phyloP scores from a whole-genome alignment of 2,797 vertebrate species.

The Hippocampus kuda region DNA sequence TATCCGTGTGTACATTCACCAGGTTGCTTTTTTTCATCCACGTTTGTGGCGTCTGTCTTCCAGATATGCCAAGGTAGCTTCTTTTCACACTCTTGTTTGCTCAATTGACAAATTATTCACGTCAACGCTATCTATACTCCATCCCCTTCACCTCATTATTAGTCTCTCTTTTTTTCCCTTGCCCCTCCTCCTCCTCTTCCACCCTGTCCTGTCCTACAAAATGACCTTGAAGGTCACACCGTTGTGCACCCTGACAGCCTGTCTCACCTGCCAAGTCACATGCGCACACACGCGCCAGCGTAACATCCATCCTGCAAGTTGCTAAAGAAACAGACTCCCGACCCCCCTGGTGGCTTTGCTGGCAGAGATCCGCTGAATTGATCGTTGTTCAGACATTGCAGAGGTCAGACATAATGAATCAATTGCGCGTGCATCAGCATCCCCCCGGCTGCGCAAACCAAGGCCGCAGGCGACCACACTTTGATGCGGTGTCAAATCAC shows the following conservation, averaged over 20 bases:
- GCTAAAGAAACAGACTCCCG: constrained; percentile 5
- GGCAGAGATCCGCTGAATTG: constrained; percentile 45
- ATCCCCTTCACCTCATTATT: constrained; percentile 8
- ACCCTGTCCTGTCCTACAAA: constrained; percentile 43
- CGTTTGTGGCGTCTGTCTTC: too few relatives aligned
- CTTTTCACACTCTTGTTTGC: too few relatives aligned
- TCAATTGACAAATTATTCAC: not conserved
- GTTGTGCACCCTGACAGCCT: constrained; percentile 32
- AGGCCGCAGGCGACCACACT: constrained; percentile 33
- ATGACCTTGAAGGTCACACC: constrained; percentile 51
- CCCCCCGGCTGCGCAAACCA: constrained; percentile 25
- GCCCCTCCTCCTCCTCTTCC: not conserved
- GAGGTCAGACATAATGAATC: constrained; percentile 59
- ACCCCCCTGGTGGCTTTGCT: constrained; percentile 9
- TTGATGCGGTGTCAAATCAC: constrained; percentile 29
- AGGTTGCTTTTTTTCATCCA: too few relatives aligned
- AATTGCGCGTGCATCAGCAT: constrained; percentile 52
- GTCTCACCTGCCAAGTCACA: constrained; percentile 34
- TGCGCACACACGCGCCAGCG: constrained; percentile 19
- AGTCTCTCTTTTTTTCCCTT: constrained; percentile 2
- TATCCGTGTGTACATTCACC: too few relatives aligned
- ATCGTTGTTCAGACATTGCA: constrained; percentile 46
- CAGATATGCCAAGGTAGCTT: too few relatives aligned
- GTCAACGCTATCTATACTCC: not conserved
- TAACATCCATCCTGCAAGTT: not conserved